Evolutionary conservation across 1,140 invertebrate genomes (phyloP).

Genomic region (Centruroides vittatus): DNA sequence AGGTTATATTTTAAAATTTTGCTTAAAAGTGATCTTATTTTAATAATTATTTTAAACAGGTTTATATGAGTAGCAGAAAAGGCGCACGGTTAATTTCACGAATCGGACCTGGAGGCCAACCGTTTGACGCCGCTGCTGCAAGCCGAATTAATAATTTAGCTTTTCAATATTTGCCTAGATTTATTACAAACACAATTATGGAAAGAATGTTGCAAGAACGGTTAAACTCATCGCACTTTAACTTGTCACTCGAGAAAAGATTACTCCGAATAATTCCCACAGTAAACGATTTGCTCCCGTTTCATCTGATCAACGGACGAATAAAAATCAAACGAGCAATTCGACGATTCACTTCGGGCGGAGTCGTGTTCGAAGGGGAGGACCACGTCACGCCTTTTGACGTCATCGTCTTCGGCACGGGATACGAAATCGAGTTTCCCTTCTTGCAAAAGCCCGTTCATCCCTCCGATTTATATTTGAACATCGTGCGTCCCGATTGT

Average conservation of each 20-base stretch:
- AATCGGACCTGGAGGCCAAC: conserved; percentile 26
- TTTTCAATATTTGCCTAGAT: background rate
- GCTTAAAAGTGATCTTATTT: no score
- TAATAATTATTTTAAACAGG: conserved; percentile 18
- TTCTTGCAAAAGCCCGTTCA: background rate
- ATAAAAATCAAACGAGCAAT: conserved; percentile 30
- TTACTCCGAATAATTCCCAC: conserved; percentile 34
- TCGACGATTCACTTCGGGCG: conserved; percentile 22
- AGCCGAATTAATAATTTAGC: conserved; percentile 5
- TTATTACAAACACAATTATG: conserved; percentile 1
- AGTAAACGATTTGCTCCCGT: conserved; percentile 36
- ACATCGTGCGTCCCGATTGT: conserved; percentile 28
- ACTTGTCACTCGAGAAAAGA: conserved; percentile 30
- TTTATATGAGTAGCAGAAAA: conserved; percentile 33
- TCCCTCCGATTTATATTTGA: conserved; percentile 30
- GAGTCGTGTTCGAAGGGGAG: conserved; percentile 24
- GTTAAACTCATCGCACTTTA: conserved; percentile 34
- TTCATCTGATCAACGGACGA: conserved; percentile 27
- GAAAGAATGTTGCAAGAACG: conserved; percentile 3
- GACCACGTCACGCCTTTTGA: background rate
- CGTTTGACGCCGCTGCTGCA: conserved; percentile 17
- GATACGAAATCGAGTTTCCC: conserved; percentile 18
- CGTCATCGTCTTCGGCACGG: conserved; percentile 17
- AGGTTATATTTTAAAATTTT: no score
- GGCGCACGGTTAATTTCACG: conserved; percentile 32